phyloP scores from a whole-genome alignment of 2,113 vertebrate species.

The Cephalopholis sonnerati region DNA sequence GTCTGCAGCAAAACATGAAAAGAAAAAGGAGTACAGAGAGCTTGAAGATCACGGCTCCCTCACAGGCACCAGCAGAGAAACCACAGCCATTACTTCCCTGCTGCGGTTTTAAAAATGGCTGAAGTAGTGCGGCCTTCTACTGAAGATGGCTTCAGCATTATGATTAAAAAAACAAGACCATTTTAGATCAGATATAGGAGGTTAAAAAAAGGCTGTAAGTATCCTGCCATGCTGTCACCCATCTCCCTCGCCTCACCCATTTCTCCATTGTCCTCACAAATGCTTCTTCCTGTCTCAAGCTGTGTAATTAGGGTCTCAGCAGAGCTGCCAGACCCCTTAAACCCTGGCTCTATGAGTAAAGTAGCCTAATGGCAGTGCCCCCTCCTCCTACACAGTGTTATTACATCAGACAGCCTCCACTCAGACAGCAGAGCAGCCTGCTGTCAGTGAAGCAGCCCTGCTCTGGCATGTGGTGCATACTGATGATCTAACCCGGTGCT shows the following conservation, averaged over 20 bases:
- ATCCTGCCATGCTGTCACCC: conserved; percentile 7
- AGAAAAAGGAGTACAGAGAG: background rate
- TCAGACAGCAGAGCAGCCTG: conserved; percentile 57
- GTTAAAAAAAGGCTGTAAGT: conserved; percentile 10
- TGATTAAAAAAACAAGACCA: no score
- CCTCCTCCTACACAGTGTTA: conserved; percentile 38
- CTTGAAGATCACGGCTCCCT: background rate
- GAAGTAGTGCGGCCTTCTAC: conserved; percentile 13
- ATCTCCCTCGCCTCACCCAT: conserved; percentile 3
- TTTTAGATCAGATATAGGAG: conserved; percentile 30
- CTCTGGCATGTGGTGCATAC: conserved; percentile 71
- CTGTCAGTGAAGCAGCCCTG: conserved; percentile 53
- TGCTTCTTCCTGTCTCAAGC: conserved; percentile 30
- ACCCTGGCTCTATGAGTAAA: conserved; percentile 27
- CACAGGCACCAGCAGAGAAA: conserved; percentile 23
- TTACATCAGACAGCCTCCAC: conserved; percentile 61
- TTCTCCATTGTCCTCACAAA: conserved; percentile 15
- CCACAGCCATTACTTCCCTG: conserved; percentile 32
- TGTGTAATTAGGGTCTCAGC: conserved; percentile 58
- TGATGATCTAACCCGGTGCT: conserved; percentile 65
- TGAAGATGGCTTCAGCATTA: background rate
- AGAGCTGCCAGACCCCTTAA: conserved; percentile 34
- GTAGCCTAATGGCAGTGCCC: conserved; percentile 37
- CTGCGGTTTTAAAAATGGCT: conserved; percentile 12
- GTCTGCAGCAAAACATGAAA: background rate